Evolutionary conservation across 2,888 invertebrate species (phyloP).

Genomic region (Machimus atricapillus): DNA sequence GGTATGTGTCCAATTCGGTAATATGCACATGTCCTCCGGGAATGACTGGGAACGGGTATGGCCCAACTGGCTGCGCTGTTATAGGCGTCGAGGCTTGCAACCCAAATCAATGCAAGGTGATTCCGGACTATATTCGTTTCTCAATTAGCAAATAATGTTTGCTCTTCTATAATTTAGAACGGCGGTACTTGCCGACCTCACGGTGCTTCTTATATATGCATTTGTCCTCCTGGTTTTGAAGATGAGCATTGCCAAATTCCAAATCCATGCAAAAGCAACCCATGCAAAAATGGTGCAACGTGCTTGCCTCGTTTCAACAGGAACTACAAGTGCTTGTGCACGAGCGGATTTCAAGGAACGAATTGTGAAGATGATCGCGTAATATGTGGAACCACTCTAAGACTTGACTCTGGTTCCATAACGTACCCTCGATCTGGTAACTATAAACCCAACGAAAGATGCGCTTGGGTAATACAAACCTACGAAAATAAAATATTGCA

Average conservation of each 20-base stretch:
- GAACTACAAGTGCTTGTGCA: conserved; percentile 71
- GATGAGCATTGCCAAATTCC: conserved; percentile 69
- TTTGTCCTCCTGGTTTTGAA: conserved; percentile 56
- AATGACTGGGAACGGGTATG: conserved; percentile 82
- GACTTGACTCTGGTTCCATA: conserved; percentile 66
- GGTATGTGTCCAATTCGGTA: conserved; percentile 70
- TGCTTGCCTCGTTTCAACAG: conserved; percentile 63
- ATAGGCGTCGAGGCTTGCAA: conserved; percentile 62
- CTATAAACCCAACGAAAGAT: conserved; percentile 72
- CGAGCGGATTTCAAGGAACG: conserved; percentile 70
- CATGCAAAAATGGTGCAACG: conserved; percentile 83
- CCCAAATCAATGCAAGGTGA: conserved; percentile 65
- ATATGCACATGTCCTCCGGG: conserved; percentile 82
- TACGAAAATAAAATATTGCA: conserved; percentile 73
- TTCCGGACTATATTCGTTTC: neutral
- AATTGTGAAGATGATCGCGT: conserved; percentile 68
- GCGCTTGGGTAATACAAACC: conserved; percentile 82
- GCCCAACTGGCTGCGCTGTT: conserved; percentile 74
- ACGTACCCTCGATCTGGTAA: conserved; percentile 67
- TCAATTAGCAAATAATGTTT: neutral
- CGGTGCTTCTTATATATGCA: conserved; percentile 54
- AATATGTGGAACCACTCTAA: conserved; percentile 69
- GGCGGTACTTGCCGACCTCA: conserved; percentile 61
- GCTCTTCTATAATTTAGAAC: conserved; percentile 64
- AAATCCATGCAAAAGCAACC: conserved; percentile 74